These are phyloP conservation scores for Incurvaria masculella DNA, from an alignment of 2,888 invertebrate genomes.

Conservation along the genomic window DNA sequence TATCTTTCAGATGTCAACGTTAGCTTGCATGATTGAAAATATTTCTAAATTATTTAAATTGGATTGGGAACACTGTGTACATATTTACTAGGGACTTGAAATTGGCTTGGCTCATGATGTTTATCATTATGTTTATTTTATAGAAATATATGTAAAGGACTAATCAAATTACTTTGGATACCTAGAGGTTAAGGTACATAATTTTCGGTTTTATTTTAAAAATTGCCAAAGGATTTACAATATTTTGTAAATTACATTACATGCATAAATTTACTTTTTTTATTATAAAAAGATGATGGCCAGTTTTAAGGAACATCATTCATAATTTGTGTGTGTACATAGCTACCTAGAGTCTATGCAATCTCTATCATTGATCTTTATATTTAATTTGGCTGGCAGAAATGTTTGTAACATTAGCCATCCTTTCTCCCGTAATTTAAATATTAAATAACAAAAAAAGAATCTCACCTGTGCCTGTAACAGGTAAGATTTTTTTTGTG, in stretches of 20 bases:
- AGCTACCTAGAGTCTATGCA: slow-evolving; percentile 4
- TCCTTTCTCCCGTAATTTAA: too few species aligned
- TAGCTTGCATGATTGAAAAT: too few species aligned
- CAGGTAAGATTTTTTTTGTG: too few species aligned
- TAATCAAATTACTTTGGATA: not conserved
- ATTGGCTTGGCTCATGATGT: not conserved
- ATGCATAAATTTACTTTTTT: not conserved
- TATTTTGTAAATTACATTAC: not conserved
- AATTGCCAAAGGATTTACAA: not conserved
- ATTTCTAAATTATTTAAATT: too few species aligned
- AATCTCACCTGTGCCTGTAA: too few species aligned
- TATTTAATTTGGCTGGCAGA: too few species aligned
- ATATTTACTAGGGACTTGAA: too few species aligned
- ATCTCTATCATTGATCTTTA: slow-evolving; percentile 3
- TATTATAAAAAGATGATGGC: not conserved
- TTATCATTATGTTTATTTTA: not conserved
- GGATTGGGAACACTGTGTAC: too few species aligned
- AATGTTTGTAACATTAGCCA: too few species aligned
- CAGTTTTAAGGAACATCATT: not conserved
- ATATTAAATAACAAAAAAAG: too few species aligned
- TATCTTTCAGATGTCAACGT: too few species aligned
- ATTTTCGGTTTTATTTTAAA: not conserved
- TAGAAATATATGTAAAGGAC: not conserved
- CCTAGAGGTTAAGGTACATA: not conserved
- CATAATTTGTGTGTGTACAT: slow-evolving; percentile 3